These are phyloP conservation scores for Crenichthys baileyi DNA, from an alignment of 2,797 vertebrate species.

Conservation along the genomic window DNA sequence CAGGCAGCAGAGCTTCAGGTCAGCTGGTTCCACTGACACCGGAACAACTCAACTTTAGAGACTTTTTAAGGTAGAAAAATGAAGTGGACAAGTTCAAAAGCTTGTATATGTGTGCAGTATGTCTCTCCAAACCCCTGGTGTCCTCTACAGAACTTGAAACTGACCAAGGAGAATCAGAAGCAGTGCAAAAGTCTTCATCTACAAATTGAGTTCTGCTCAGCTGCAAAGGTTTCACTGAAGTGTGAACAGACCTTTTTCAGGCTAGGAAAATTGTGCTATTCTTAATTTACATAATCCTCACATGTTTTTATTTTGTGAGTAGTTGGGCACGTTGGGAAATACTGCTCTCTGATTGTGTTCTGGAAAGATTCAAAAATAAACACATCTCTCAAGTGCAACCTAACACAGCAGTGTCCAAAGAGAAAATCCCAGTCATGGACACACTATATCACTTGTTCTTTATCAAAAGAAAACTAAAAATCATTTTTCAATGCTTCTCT, in stretches of 20 bases:
- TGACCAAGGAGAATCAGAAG: not conserved
- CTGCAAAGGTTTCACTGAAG: not conserved
- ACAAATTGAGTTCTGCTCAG: slow-evolving; percentile 4
- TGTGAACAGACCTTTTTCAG: not conserved
- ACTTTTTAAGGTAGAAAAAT: not conserved
- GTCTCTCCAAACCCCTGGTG: not conserved
- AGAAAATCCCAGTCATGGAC: not conserved
- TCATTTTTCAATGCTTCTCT: not conserved
- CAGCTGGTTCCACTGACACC: not conserved
- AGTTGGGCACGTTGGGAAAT: slow-evolving; percentile 5
- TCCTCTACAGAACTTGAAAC: not conserved
- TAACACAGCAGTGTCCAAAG: not conserved
- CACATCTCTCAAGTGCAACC: not conserved
- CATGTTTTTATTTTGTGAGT: slow-evolving; percentile 1
- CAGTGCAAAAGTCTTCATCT: not conserved
- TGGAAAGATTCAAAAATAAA: not conserved
- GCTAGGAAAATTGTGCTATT: not conserved
- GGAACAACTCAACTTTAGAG: not conserved
- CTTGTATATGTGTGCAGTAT: no score
- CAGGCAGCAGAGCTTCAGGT: not conserved
- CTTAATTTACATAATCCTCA: slow-evolving; percentile 6
- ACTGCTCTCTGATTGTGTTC: not conserved
- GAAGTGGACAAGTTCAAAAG: not conserved
- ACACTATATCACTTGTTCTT: not conserved
- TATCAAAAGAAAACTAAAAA: not conserved